These are phyloP conservation scores for Bruchidius siliquastri DNA, from an alignment of 2,888 invertebrate genomes.

Conservation along the genomic window DNA sequence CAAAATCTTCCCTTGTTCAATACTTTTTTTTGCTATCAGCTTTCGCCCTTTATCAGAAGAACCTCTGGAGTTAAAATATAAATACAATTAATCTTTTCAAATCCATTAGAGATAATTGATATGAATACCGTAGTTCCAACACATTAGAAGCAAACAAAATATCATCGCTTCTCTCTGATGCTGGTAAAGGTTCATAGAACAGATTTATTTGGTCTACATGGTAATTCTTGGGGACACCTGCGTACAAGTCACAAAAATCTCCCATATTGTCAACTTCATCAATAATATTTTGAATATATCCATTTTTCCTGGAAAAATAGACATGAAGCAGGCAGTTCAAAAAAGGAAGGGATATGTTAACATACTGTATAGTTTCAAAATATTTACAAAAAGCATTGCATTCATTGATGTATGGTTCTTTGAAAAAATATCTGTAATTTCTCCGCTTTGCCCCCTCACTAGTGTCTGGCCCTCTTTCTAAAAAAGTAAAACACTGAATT, in stretches of 20 bases:
- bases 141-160: constrained; percentile 16
- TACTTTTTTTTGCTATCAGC: constrained; percentile 15
- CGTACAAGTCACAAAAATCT: constrained; percentile 19
- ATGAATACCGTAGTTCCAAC: constrained; percentile 18
- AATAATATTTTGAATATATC: constrained; percentile 14
- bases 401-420: constrained; percentile 12
- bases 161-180: constrained; percentile 8
- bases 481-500: not conserved
- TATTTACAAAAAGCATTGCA: constrained; percentile 21
- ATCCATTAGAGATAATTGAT: not conserved
- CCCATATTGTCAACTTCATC: constrained; percentile 15
- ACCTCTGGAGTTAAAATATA: constrained; percentile 10
- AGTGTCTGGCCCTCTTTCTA: not conserved
- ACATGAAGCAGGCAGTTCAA: not conserved
- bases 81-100: too few relatives aligned
- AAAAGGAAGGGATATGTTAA: not conserved
- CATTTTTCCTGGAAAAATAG: constrained; percentile 15
- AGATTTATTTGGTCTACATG: constrained; percentile 16
- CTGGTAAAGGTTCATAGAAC: constrained; percentile 10
- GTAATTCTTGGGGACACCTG: constrained; percentile 8
- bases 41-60: constrained; percentile 18
- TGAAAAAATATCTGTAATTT: not conserved
- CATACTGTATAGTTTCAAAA: constrained; percentile 15
- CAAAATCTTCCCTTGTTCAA: constrained; percentile 19
- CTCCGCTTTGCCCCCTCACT: not conserved